These are phyloP conservation scores for Pteromalus puparum DNA, from an alignment of 1,140 invertebrate genomes.

Conservation along the genomic window DNA sequence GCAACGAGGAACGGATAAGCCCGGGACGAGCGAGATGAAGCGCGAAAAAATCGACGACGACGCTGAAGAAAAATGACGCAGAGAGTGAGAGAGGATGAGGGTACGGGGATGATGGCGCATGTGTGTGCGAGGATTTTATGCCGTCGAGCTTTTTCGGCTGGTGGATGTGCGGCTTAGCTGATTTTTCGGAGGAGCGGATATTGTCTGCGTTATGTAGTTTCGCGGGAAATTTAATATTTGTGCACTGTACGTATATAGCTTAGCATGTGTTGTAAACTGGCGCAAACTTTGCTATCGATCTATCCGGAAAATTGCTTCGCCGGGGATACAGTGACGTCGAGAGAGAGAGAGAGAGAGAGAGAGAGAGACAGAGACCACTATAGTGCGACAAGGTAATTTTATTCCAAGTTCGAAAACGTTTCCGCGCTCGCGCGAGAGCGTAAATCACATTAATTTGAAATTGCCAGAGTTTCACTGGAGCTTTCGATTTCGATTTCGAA, in stretches of 20 bases:
- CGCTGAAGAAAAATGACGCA: slow-evolving; percentile 29
- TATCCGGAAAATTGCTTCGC: background rate
- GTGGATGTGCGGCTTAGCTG: background rate
- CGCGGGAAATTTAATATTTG: background rate
- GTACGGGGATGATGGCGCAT: too few species aligned
- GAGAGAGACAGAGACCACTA: too few species aligned
- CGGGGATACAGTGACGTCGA: too few species aligned
- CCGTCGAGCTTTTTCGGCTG: background rate
- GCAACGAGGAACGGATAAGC: slow-evolving; percentile 30
- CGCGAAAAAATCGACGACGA: slow-evolving; percentile 32
- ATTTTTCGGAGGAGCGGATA: background rate
- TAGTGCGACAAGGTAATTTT: background rate
- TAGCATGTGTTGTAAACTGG: background rate
- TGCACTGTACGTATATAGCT: background rate
- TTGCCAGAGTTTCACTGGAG: background rate
- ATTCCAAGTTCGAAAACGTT: background rate
- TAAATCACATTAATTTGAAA: background rate
- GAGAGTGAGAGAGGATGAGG: too few species aligned
- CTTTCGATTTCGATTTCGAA: background rate
- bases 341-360: too few species aligned
- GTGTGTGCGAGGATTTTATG: background rate
- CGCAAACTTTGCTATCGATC: background rate
- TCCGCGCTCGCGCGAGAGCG: too few species aligned
- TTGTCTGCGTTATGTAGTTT: background rate
- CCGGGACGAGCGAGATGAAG: slow-evolving; percentile 16